Evolutionary conservation across 2,113 vertebrate genomes (phyloP), one percentile per base, ranked within the genome.

Genomic region (Brachyhypopomus gauderio): DNA sequence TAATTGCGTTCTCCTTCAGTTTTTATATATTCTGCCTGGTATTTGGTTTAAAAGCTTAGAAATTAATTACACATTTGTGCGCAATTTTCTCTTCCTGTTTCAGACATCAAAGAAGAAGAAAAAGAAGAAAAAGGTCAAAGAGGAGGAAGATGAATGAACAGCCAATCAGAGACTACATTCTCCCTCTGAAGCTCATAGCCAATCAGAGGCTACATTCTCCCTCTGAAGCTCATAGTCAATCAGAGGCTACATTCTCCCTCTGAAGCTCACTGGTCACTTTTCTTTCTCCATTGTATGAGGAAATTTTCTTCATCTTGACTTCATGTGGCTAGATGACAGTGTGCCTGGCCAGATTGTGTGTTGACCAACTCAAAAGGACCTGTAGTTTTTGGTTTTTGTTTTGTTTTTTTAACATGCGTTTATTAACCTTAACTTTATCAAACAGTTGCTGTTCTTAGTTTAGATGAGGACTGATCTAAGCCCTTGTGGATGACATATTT

Each of bases 21-120:
- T 2, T 52, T 14, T 52, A 11, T 3, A 52, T 14, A 12, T 52
- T 52, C 5, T 45, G 41, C 6, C 45, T 52, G 12, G 45, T 14
- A 14, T 12, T 52, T 52, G 9, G 45, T 52, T 8, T 52, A 14
- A 12, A 14, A 52, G 45, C 45, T 14, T 11, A 52, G 45, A 52
- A 52, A 14, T 14, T 3, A 3, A 14, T 52, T 12, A 41, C 9
- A 3, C 45, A 11, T 52, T 52, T 52, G 23, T 62, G 9, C 4
- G 45, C 1, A 27, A n/a, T 59, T 12, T 76, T 71, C 45, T 76
- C 74, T 30, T 0, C 87, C 90, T 92, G n/a, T 87, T 97, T 95
- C 90, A 92, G 55, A 75, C 94, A 91, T 95, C 97, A 85, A 98
- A 97, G 91, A 94, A 93, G 23, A 93, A 93, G 64, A 81, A 76